Base-by-base conservation (phyloP, 2,113 vertebrate genomes). In the Labrus mixtus region DNA sequence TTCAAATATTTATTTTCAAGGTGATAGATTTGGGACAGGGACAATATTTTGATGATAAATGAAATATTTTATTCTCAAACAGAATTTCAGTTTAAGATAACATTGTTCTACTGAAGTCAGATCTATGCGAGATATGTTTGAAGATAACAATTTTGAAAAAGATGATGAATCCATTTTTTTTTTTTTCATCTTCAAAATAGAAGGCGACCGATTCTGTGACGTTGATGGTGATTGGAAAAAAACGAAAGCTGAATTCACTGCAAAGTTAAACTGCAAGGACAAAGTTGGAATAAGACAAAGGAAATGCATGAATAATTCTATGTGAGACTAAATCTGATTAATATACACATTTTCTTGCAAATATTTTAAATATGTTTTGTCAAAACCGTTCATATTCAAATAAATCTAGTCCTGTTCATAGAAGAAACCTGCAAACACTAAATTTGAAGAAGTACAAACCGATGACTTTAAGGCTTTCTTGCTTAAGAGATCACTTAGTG, bases 181-280 rank as follows among this genome's bases (percentile, higher is more conserved):
- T 3, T 25, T 3, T 25, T 9, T 74, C 0, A 63, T 72, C 0
- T 58, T 17, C 8, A 25, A 39, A 73, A 75, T 67, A 94, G 91
- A 0, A 0, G 0, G 0, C 0, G 68, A 71, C 0, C 0, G 0
- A 0, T 71, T 6, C 12, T 94, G 93, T 51, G 0, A 0, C 1
- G 0, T 0, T 2, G 39, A 84, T 0, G 2, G 0, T 13, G 22
- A 0, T 0, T 95, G 94, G 93, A 2, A 11, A 19, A 13, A 53
- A 0, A 73, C 91, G 58, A 93, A 87, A 62, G 1, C 0, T 5
- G 5, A 0, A 8, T 84, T 1, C 4, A 45, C 0, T 1, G 85
- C 89, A 16, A 1, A 0, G 17, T 2, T 90, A 36, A 68, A 43
- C 13, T 94, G 93, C 66, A 0, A 0, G 0, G 0, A n/a, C 0